Conservation (phyloP, 2,113 vertebrate species). For the Noturus placidus region DNA sequence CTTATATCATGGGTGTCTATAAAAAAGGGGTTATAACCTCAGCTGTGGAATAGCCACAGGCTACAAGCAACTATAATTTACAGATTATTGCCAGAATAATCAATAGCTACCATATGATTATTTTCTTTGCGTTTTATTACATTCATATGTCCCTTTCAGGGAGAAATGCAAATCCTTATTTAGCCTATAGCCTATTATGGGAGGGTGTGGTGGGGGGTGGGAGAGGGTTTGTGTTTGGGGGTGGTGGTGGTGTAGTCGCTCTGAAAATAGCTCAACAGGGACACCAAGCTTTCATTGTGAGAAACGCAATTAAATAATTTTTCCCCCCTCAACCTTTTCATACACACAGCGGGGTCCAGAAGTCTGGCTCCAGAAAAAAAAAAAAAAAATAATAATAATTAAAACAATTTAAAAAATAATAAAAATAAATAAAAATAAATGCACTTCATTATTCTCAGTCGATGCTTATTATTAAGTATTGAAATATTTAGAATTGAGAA, state of each 20-base stretch:
- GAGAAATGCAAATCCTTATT: conserved; percentile 34
- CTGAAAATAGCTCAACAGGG: conserved; percentile 63
- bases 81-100: conserved; percentile 3
- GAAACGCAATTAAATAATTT: conserved; percentile 37
- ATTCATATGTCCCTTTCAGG: conserved; percentile 28
- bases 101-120: conserved; percentile 27
- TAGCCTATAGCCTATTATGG: not conserved
- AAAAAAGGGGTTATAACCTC: conserved; percentile 24
- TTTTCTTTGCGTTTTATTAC: conserved; percentile 36
- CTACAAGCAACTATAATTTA: conserved; percentile 21
- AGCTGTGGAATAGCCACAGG: not conserved
- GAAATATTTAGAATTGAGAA: not conserved
- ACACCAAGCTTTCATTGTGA: conserved; percentile 56
- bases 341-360: not conserved
- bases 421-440: not conserved
- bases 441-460: not conserved
- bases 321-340: not conserved
- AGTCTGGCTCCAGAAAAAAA: not conserved
- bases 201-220: not conserved
- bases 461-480: not conserved
- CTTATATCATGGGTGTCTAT: conserved; percentile 11
- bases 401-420: not conserved
- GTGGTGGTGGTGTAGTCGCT: not conserved
- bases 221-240: not conserved
- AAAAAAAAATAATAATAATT: too few relatives aligned